A percentile compares a stretch with the other conserved stretches of the same genome.
These are phyloP conservation scores for Neomonachus schauinslandi DNA, from an alignment of 2,113 vertebrate genomes.

Conservation along the genomic window DNA sequence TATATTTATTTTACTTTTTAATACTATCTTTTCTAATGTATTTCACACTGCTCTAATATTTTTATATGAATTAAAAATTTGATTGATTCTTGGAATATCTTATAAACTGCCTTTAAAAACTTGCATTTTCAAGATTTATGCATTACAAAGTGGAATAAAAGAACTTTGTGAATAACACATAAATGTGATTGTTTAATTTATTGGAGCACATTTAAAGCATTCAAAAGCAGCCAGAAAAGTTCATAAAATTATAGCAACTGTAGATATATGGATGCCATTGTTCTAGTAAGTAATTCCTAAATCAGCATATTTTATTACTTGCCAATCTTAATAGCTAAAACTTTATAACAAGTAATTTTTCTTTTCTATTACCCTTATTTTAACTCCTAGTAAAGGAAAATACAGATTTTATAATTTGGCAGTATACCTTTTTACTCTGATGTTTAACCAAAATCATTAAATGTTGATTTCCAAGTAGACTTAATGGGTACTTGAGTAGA, in stretches of 20 bases:
- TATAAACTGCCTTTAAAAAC: background rate
- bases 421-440: constrained; percentile 36
- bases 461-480: constrained; percentile 62
- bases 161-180: background rate
- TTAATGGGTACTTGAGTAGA: constrained; percentile 50
- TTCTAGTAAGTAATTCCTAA: constrained; percentile 45
- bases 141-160: constrained; percentile 13
- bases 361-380: background rate
- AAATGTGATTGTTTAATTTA: constrained; percentile 33
- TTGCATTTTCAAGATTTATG: background rate
- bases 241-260: background rate
- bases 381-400: background rate
- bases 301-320: constrained; percentile 1
- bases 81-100: background rate
- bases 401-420: constrained; percentile 42
- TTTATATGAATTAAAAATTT: background rate
- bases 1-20: background rate
- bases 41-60: background rate
- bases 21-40: background rate
- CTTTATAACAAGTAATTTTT: background rate
- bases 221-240: background rate
- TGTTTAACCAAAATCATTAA: constrained; percentile 57
- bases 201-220: background rate
- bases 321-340: background rate
- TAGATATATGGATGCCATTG: background rate